Evolutionary conservation across 1,140 invertebrate genomes (phyloP), one percentile per base, ranked within the genome.

Genomic region (Neodiprion fabricii): DNA sequence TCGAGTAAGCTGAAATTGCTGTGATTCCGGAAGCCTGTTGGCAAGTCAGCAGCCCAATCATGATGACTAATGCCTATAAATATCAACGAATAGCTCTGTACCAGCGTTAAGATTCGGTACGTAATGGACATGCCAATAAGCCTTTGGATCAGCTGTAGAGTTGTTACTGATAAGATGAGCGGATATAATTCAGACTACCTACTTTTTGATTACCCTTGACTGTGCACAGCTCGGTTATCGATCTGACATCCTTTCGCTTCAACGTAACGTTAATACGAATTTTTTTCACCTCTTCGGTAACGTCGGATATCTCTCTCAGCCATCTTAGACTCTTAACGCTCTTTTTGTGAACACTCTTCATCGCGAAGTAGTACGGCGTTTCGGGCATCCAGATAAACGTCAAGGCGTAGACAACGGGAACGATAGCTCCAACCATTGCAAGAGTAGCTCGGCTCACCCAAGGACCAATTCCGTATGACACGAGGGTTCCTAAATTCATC

Each of bases 1-100:
- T 91, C 0, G 93, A 89, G 79, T 95, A 95, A 11, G 93, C 91
- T 76, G 93, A 91, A 28, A 95, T 89, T 0, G 92, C 92, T 71
- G 92, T 92, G 53, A 93, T 93, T 1, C 94, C 93, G 68, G 91
- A 93, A 71, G 94, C 89, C 80, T 95, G 93, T 82, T 96, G 94
- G 10, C 92, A 90, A 2, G 92, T 85, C 78, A 93, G 91, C 75
- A 95, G 86, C 12, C 90, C 89, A 53, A 93, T 75, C 23, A 91
- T 87, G 47, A 94, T 91, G 14, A 91, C 85, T 4, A 95, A 83
- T 9, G 91, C 92, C 77, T 81, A 67, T 1, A 67, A 77, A 70
- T 61, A n/a, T 14, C 70, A 7, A 49, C 73, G 48, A 40, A 40
- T 5, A 40, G 28, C 28, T 5, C 28, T 40, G 17, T 12, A 81